Conservation (phyloP, 2,888 invertebrate genomes). For the Dicroscelio sp. region DNA sequence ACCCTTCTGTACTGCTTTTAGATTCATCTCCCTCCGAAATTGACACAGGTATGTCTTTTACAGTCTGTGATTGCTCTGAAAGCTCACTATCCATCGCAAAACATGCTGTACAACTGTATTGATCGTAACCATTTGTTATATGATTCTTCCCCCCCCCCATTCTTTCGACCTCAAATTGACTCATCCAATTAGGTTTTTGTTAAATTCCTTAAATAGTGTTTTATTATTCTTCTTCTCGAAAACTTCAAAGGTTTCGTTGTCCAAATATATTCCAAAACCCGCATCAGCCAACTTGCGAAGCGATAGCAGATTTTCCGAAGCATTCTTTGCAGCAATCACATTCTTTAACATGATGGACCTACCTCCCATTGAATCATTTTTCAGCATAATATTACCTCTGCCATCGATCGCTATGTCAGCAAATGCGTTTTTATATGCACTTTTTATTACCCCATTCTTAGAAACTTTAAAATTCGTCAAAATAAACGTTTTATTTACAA, state of each 20-base stretch:
- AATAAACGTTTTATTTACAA: conserved; percentile 54
- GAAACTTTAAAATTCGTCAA: conserved; percentile 42
- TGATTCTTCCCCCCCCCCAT: not conserved
- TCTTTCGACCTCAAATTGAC: conserved; percentile 63
- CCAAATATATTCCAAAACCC: conserved; percentile 51
- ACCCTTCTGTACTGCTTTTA: not conserved
- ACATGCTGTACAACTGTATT: conserved; percentile 67
- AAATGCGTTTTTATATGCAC: conserved; percentile 78
- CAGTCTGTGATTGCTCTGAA: conserved; percentile 52
- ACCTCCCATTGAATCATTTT: conserved; percentile 52
- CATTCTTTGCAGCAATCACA: conserved; percentile 79
- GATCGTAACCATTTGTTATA: conserved; percentile 6
- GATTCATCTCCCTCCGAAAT: conserved; percentile 44
- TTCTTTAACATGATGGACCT: conserved; percentile 73
- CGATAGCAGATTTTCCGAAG: conserved; percentile 82
- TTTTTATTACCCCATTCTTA: conserved; percentile 70
- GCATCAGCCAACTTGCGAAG: conserved; percentile 78
- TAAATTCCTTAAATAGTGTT: conserved; percentile 70
- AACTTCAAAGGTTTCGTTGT: conserved; percentile 69
- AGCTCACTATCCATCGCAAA: conserved; percentile 47
- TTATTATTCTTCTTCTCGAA: conserved; percentile 67
- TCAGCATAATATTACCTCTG: conserved; percentile 79
- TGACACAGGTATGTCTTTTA: not conserved
- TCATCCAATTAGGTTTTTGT: conserved; percentile 74
- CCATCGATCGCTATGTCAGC: conserved; percentile 82